Conservation (phyloP, 1,140 invertebrate genomes). For the Periplaneta americana region DNA sequence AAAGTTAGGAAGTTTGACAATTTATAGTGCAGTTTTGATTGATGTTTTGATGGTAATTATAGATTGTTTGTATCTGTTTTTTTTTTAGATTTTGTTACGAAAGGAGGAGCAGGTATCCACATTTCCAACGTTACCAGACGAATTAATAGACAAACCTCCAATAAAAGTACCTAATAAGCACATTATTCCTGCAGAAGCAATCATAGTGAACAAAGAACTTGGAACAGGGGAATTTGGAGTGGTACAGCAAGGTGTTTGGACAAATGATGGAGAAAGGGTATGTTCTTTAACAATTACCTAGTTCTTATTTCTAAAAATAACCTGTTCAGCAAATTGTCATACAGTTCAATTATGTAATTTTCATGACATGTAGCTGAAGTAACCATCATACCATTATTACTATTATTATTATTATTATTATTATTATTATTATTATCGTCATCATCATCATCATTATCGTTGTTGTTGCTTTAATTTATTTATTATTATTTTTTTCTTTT, state of each 20-base stretch:
- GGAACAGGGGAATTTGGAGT: constrained; percentile 96
- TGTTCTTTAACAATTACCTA: no score
- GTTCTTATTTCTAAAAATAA: no score
- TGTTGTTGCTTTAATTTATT: neutral
- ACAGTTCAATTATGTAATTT: no score
- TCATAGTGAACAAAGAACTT: constrained; percentile 90
- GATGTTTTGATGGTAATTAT: no score
- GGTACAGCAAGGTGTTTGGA: constrained; percentile 97
- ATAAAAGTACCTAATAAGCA: constrained; percentile 79
- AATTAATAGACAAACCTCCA: constrained; percentile 33
- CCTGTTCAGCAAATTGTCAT: no score
- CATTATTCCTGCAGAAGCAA: constrained; percentile 90
- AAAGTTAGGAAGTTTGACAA: no score
- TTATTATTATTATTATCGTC: neutral
- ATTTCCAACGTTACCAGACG: constrained; percentile 32
- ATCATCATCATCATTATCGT: neutral
- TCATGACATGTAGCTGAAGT: neutral
- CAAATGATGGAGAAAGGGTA: constrained; percentile 87
- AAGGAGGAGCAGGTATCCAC: constrained; percentile 36
- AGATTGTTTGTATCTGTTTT: neutral
- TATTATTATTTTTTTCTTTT: no score
- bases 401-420: neutral
- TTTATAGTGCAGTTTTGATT: no score
- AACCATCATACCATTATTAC: neutral
- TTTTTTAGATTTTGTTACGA: constrained; percentile 34